These are phyloP conservation scores for Drosophila trichaetosa DNA, from an alignment of 2,888 invertebrate genomes.

Conservation along the genomic window DNA sequence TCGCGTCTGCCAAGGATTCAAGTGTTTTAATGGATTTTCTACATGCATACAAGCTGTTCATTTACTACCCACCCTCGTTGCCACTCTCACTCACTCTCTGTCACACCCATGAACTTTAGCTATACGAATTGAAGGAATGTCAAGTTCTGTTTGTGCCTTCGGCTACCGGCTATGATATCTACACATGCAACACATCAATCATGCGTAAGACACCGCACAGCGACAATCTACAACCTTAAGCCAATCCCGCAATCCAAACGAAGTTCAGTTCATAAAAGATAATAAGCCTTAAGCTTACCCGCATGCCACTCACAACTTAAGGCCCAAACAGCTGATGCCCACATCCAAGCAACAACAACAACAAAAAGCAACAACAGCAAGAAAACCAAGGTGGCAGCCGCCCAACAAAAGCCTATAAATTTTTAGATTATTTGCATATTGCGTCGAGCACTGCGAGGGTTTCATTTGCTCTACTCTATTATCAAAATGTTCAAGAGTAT, in stretches of 20 bases:
- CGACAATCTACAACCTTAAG: conserved; percentile 50
- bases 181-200: conserved; percentile 71
- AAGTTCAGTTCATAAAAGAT: conserved; percentile 79
- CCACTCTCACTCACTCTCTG: neutral
- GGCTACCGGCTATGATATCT: conserved; percentile 39
- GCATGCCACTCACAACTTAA: conserved; percentile 67
- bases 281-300: conserved; percentile 75
- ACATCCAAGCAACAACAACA: conserved; percentile 8
- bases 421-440: conserved; percentile 84
- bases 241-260: conserved; percentile 40
- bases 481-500: neutral
- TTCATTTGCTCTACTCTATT: conserved; percentile 18
- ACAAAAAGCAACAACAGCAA: conserved; percentile 1
- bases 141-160: conserved; percentile 55
- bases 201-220: conserved; percentile 41
- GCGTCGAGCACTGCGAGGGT: conserved; percentile 51
- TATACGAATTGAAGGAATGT: conserved; percentile 67
- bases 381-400: conserved; percentile 2
- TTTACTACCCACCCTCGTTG: conserved; percentile 27
- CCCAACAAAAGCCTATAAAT: conserved; percentile 79
- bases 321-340: conserved; percentile 54
- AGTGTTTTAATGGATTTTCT: conserved; percentile 81
- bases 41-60: conserved; percentile 57
- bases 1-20: conserved; percentile 68
- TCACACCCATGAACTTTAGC: conserved; percentile 60